Percentiles rank a stretch among this genome's conserved stretches.
Conservation (phyloP, 2,113 vertebrate species). For the Prionailurus bengalensis region DNA sequence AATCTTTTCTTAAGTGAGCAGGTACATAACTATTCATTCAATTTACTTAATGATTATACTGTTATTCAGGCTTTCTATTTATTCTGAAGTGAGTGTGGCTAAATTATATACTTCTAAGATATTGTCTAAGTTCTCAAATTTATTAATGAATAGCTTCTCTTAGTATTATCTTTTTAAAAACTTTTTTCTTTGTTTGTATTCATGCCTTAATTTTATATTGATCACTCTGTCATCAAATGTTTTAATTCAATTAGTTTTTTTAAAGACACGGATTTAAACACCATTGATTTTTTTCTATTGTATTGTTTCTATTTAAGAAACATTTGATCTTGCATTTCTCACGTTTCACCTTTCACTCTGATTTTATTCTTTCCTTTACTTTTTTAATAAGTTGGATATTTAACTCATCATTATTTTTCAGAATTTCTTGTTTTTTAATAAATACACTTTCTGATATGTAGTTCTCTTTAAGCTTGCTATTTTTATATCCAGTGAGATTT, state of each 20-base stretch:
- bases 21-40: neutral
- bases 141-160: neutral
- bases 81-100: neutral
- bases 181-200: neutral
- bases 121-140: conserved; percentile 24
- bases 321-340: neutral
- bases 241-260: neutral
- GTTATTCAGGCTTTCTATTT: neutral
- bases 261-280: neutral
- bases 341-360: neutral
- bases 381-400: neutral
- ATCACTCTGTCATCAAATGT: neutral
- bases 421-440: neutral
- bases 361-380: neutral
- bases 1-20: neutral
- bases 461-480: neutral
- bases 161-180: neutral
- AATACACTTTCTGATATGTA: neutral
- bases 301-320: conserved; percentile 31
- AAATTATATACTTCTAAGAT: conserved; percentile 4
- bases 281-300: neutral
- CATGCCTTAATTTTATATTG: neutral
- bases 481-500: neutral
- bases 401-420: conserved; percentile 6
- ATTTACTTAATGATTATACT: neutral